These are phyloP conservation scores for Saturnia pavonia DNA, from an alignment of 2,888 invertebrate genomes.

Conservation along the genomic window DNA sequence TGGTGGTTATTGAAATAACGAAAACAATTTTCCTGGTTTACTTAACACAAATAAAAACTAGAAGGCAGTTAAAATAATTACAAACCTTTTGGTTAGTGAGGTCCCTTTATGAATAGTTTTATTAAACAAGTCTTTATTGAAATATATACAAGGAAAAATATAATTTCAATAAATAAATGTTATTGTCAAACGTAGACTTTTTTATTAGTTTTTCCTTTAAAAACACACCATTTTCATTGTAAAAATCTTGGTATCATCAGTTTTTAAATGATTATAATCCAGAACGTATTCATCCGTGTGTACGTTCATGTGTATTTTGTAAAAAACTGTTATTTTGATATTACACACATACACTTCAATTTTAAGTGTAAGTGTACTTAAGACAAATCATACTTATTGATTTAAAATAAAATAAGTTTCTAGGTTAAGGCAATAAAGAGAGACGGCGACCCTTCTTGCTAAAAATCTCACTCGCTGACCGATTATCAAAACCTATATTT, in stretches of 20 bases:
- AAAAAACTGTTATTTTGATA: no score
- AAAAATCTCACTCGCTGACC: no score
- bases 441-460: no score
- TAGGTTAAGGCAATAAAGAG: no score
- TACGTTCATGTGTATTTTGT: no score
- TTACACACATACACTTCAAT: no score
- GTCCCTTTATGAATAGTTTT: neutral
- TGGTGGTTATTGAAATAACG: constrained; percentile 9
- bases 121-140: neutral
- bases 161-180: neutral
- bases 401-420: no score
- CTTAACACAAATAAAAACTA: constrained; percentile 15
- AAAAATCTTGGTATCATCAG: neutral
- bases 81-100: neutral
- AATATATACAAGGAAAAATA: neutral
- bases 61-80: neutral
- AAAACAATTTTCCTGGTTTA: constrained; percentile 18
- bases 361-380: no score
- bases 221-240: neutral
- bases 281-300: no score
- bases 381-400: no score
- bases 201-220: neutral
- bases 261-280: neutral
- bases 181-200: neutral
- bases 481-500: no score